Percentiles rank a stretch among this genome's conserved stretches.
phyloP scores from a whole-genome alignment of 2,888 invertebrate genomes.

The Hydraecia micacea region DNA sequence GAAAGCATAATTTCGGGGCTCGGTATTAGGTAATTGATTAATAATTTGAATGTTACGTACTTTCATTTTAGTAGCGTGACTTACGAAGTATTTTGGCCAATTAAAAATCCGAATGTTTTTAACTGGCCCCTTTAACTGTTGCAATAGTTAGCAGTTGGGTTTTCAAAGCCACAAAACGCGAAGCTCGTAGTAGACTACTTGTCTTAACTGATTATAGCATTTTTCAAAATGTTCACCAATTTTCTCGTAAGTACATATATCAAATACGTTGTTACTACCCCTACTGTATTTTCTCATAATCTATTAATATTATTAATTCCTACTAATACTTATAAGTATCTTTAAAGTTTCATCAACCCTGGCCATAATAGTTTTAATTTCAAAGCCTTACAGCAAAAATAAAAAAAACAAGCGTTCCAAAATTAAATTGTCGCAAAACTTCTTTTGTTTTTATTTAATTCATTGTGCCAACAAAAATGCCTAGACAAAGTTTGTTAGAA shows the following conservation, averaged over 20 bases:
- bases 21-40: slow-evolving; percentile 36
- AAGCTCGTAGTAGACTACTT: neutral
- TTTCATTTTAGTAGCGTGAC: slow-evolving; percentile 33
- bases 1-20: slow-evolving; percentile 22
- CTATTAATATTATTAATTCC: too few relatives aligned
- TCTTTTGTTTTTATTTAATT: neutral
- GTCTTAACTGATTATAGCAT: too few relatives aligned
- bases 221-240: neutral
- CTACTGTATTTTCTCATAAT: neutral
- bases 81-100: slow-evolving; percentile 25
- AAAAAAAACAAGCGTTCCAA: neutral
- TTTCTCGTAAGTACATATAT: neutral
- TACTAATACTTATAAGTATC: neutral
- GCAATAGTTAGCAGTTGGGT: neutral
- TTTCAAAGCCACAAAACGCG: neutral
- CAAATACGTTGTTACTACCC: too few relatives aligned
- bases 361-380: neutral
- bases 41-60: slow-evolving; percentile 21
- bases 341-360: neutral
- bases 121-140: neutral
- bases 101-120: slow-evolving; percentile 31
- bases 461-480: too few relatives aligned
- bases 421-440: neutral
- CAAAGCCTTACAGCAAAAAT: too few relatives aligned
- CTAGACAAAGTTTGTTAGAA: slow-evolving; percentile 1